These are phyloP conservation scores for Scaptomyza hsui DNA, from an alignment of 1,140 invertebrate genomes.

Conservation along the genomic window DNA sequence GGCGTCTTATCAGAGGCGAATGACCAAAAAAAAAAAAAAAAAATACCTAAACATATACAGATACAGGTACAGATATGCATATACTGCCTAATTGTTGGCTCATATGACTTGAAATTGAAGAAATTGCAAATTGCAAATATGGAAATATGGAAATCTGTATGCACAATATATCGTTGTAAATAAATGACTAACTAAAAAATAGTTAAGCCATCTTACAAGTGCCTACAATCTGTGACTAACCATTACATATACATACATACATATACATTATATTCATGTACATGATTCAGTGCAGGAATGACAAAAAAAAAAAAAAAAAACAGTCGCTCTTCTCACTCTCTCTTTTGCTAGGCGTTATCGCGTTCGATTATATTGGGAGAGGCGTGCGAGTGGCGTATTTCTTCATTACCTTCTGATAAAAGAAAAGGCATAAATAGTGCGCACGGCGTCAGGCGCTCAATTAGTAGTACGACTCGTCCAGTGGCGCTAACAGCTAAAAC, in stretches of 20 bases:
- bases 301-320: slow-evolving; percentile 11
- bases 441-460: slow-evolving; percentile 30
- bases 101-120: slow-evolving; percentile 31
- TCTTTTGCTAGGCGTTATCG: slow-evolving; percentile 1
- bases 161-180: neutral
- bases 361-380: slow-evolving; percentile 26
- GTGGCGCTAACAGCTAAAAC: slow-evolving; percentile 39
- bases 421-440: slow-evolving; percentile 75
- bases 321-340: slow-evolving; percentile 29
- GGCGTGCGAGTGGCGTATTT: slow-evolving; percentile 10
- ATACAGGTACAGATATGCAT: neutral
- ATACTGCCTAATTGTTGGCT: slow-evolving; percentile 10
- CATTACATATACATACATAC: neutral
- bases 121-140: slow-evolving; percentile 4
- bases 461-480: slow-evolving; percentile 58
- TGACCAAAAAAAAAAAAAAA: slow-evolving; percentile 36
- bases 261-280: too few relatives aligned
- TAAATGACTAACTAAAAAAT: slow-evolving; percentile 16
- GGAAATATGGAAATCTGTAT: slow-evolving; percentile 5
- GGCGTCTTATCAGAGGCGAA: slow-evolving; percentile 28
- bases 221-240: slow-evolving; percentile 12
- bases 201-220: neutral
- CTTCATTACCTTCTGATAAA: slow-evolving; percentile 55
- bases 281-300: too few relatives aligned
- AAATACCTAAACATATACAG: neutral